Evolutionary conservation across 1,140 invertebrate species (phyloP).

Genomic region (Meteorus sp.): DNA sequence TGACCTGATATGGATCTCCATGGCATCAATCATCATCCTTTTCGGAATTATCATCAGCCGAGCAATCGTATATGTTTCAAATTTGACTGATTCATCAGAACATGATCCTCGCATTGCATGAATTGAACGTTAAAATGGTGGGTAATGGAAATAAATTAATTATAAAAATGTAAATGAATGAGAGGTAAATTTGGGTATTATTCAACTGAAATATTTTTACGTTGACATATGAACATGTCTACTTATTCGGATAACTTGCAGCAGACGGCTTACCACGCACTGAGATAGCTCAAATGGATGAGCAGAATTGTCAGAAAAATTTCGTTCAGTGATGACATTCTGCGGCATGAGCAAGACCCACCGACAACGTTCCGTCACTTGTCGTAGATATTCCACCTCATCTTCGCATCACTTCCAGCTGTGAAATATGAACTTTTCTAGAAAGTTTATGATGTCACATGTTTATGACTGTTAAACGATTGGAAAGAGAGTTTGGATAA

Average conservation of each 20-base stretch:
- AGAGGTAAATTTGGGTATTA: background rate
- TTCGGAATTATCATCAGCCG: slow-evolving; percentile 7
- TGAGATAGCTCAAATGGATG: slow-evolving; percentile 42
- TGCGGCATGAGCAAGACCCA: no score
- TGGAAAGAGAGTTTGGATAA: no score
- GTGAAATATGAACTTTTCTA: background rate
- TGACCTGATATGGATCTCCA: background rate
- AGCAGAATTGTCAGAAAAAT: slow-evolving; percentile 42
- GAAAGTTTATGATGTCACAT: background rate
- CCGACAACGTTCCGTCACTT: slow-evolving; percentile 2
- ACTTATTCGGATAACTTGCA: no score
- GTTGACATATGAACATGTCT: no score
- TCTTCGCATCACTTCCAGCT: slow-evolving; percentile 46
- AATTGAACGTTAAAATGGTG: no score
- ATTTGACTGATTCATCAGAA: background rate
- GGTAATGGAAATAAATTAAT: no score
- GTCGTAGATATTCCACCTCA: slow-evolving; percentile 1
- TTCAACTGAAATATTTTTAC: no score
- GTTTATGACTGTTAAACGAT: no score
- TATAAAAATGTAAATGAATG: no score
- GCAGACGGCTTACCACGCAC: slow-evolving; percentile 44
- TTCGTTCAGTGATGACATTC: slow-evolving; percentile 41
- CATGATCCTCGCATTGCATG: background rate
- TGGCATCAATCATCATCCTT: slow-evolving; percentile 1
- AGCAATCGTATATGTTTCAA: slow-evolving; percentile 2